Base-by-base conservation (phyloP, 2,888 invertebrate species). In the Aphrophora alni region DNA sequence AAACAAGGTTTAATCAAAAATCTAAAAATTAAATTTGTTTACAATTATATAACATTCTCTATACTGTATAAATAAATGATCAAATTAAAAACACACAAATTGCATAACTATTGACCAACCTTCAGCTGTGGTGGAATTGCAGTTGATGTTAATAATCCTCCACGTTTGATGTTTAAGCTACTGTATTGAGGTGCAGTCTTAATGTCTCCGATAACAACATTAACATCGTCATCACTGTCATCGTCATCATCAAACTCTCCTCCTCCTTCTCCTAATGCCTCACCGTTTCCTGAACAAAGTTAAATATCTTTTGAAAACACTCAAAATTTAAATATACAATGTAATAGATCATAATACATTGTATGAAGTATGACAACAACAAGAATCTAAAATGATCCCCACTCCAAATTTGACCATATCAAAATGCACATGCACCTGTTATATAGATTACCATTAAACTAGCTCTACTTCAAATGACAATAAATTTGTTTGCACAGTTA, bases 151-250 rank as follows among this genome's bases (percentile, higher is more conserved):
- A 89, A 85, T n/a, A 88, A 83, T 38, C 89, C 89, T 3, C 89
- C 88, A 80, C 90, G 85, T 84, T 95, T 96, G 10, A 95, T 94
- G 86, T 95, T 95, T 74, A 94, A 88, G 85, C 92, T 92, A 14
- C 92, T 91, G 3, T 93, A 91, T 71, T 93, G 91, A 0, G 93
- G 91, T 0, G 93, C 93, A 0, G 95, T 92, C 88, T 95, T 95
- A 75, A 95, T 94, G 86, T 95, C 97, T 1, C 97, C 97, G 86
- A 98, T 98, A 0, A 97, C 97, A 82, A 98, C 97, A 89, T 97
- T 95, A 10, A 97, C 94, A 87, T 96, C 95, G 87, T 97, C 94
- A 82, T 94, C 96, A 84, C 93, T 93, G 86, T 94, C 94, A 83
- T 95, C 95, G 1, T 93, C 93, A 78, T 90, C 90, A 77, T 89